Evolutionary conservation across 2,888 invertebrate genomes (phyloP).

Genomic region (Leptinotarsa rubiginosa): DNA sequence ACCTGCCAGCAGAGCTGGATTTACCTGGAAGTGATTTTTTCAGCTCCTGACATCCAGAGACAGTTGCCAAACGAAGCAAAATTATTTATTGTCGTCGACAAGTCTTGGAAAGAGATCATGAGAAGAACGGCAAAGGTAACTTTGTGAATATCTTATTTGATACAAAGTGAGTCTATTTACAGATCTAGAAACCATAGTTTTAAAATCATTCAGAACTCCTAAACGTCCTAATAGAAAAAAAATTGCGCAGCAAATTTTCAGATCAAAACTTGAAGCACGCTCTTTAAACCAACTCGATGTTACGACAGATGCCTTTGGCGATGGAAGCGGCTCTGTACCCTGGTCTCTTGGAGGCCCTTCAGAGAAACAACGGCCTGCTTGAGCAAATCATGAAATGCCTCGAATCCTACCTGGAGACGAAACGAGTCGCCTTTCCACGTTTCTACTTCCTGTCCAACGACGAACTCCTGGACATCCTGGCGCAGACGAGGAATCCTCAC

Average conservation of each 20-base stretch:
- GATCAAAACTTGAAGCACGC: too few relatives aligned
- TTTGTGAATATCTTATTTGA: not conserved
- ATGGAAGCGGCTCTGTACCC: conserved; percentile 83
- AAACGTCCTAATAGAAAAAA: too few relatives aligned
- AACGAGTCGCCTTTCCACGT: conserved; percentile 87
- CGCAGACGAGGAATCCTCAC: conserved; percentile 82
- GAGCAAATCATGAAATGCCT: conserved; percentile 92
- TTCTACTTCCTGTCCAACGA: conserved; percentile 93
- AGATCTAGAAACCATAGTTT: too few relatives aligned
- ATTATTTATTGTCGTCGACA: conserved; percentile 87
- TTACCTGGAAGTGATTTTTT: conserved; percentile 94
- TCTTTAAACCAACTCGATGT: conserved; percentile 6
- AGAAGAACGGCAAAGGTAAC: conserved; percentile 80
- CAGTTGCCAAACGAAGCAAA: conserved; percentile 92
- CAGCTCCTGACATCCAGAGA: conserved; percentile 93
- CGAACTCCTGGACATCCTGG: conserved; percentile 88
- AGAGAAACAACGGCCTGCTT: conserved; percentile 80
- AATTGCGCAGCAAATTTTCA: too few relatives aligned
- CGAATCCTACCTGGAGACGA: conserved; percentile 89
- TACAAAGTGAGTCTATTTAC: too few relatives aligned
- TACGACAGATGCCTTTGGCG: conserved; percentile 77
- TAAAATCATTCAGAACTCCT: not conserved
- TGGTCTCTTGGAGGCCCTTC: conserved; percentile 76
- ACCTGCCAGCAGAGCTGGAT: conserved; percentile 93
- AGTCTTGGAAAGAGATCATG: conserved; percentile 91